phyloP scores from a whole-genome alignment of 2,888 invertebrate genomes.

The Metallyticus violacea region DNA sequence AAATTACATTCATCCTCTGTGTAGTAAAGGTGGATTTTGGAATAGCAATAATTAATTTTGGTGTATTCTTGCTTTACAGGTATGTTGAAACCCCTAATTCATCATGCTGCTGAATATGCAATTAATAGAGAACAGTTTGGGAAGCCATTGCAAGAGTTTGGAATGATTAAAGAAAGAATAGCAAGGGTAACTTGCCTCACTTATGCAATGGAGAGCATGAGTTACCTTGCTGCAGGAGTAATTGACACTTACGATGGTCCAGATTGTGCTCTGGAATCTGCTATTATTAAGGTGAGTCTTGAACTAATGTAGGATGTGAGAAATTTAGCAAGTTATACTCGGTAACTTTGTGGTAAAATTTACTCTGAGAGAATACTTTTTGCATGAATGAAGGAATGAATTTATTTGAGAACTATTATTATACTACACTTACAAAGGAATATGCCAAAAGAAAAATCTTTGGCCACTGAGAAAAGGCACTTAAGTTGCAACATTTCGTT shows the following conservation, averaged over 20 bases:
- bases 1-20: no score
- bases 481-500: no score
- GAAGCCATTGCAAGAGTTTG: conserved; percentile 49
- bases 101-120: conserved; percentile 52
- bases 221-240: conserved; percentile 78
- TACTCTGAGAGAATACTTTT: no score
- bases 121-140: conserved; percentile 53
- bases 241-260: conserved; percentile 73
- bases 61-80: conserved; percentile 41
- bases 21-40: no score
- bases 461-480: no score
- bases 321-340: background rate
- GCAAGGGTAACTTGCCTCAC: conserved; percentile 50
- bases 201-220: conserved; percentile 84
- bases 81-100: conserved; percentile 52
- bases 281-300: conserved; percentile 67
- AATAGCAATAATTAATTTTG: background rate
- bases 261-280: conserved; percentile 74
- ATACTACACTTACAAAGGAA: no score
- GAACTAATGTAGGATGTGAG: background rate
- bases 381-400: no score
- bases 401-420: no score
- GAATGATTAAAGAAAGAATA: conserved; percentile 51
- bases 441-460: no score
- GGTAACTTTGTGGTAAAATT: no score